Conservation (phyloP, 2,888 invertebrate species). For the Autographa pulchrina region DNA sequence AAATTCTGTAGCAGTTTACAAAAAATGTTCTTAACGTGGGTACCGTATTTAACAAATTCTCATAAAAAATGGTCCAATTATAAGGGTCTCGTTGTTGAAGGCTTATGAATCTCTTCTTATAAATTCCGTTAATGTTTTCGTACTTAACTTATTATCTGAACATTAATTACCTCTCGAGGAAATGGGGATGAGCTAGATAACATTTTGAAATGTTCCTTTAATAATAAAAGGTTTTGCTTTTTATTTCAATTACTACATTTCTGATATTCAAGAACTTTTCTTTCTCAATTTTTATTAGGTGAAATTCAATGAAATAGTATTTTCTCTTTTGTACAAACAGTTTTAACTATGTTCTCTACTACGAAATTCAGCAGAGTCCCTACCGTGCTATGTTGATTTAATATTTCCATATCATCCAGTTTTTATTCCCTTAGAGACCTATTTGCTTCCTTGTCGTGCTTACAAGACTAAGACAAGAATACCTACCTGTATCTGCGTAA, state of each 20-base stretch:
- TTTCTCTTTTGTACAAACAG: no score
- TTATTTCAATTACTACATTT: background rate
- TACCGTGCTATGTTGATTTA: slow-evolving; percentile 1
- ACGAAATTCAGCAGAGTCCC: background rate
- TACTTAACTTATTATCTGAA: slow-evolving; percentile 69
- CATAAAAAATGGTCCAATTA: slow-evolving; percentile 64
- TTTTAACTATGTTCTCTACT: background rate
- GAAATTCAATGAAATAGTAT: no score
- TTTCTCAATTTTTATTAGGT: no score
- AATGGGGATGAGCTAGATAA: slow-evolving; percentile 55
- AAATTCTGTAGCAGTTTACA: slow-evolving; percentile 22
- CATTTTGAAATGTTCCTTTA: slow-evolving; percentile 51
- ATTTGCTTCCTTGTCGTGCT: background rate
- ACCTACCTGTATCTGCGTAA: background rate
- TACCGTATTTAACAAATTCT: slow-evolving; percentile 42
- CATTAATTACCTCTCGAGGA: slow-evolving; percentile 63
- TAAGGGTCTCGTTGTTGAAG: slow-evolving; percentile 57
- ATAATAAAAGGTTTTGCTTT: slow-evolving; percentile 25
- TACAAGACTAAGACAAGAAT: background rate
- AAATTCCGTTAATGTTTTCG: slow-evolving; percentile 66
- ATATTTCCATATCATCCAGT: background rate
- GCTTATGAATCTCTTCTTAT: slow-evolving; percentile 65
- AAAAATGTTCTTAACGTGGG: slow-evolving; percentile 32
- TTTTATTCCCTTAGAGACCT: background rate
- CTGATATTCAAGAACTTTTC: no score